Evolutionary conservation across 2,797 vertebrate species (phyloP), one percentile per base, ranked within the genome.

Genomic region (Antrozous pallidus): DNA sequence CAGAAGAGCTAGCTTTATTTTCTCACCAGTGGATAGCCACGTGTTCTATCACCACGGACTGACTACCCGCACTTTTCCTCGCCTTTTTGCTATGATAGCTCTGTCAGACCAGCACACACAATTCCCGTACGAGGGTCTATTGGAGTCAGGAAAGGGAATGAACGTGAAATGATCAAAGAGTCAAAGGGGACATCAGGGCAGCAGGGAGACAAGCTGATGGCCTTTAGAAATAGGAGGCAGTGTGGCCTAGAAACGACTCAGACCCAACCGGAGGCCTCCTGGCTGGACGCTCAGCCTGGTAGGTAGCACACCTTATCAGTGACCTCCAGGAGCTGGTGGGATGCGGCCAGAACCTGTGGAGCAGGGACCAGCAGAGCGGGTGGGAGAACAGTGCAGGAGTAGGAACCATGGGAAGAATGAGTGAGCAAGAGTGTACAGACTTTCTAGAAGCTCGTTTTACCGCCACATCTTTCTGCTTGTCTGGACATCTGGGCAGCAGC

Each of bases 21-120:
- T 81, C 69, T 33, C 78, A 58, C n/a, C 49, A 38, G 47, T 75
- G 67, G 75, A 70, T 0, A 78, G 54, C 36, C 38, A 56, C 51
- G 4, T 90, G 90, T 54, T 77, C 73, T 78, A 42, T 70, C 51
- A 73, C 49, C 69, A 67, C 0, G 31, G 77, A 89, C 0, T 54
- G 16, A 85, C 31, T 75, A 45, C 65, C 78, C 38, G 73, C 17
- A 38, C 26, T 36, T 81, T 82, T 70, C 56, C 67, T 51, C 8
- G 36, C 24, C 33, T 22, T 90, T 95, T 61, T 89, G 61, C 93
- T 95, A 94, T 31, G 38, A 91, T 24, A 31, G 12, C 36, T 88
- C 70, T 58, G 28, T 70, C 74, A 77, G 8, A 85, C 58, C 58
- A 56, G 54, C 8, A 56, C n/a, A 77, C 10, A 69, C 24, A 85